phyloP scores from a whole-genome alignment of 2,797 vertebrate species.

The Hippoglossus hippoglossus region DNA sequence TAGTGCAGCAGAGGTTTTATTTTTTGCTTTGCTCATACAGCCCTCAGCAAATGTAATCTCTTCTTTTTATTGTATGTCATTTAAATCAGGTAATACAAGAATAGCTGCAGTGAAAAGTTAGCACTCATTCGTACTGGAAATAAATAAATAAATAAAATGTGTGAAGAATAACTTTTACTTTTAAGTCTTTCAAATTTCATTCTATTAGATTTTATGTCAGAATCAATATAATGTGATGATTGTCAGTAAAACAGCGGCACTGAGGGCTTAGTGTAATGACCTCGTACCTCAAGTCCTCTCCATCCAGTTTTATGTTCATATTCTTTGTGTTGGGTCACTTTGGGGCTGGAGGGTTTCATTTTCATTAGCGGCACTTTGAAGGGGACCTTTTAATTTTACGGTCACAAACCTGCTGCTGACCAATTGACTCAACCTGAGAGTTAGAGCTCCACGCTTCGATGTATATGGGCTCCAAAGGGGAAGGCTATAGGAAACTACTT shows the following conservation, averaged over 20 bases:
- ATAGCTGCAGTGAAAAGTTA: neutral
- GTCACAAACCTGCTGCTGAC: slow-evolving; percentile 69
- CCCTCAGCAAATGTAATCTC: neutral
- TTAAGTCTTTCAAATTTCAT: slow-evolving; percentile 10
- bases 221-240: slow-evolving; percentile 51
- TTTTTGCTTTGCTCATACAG: neutral
- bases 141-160: neutral
- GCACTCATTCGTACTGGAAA: neutral
- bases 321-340: slow-evolving; percentile 59
- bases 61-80: neutral
- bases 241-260: slow-evolving; percentile 32
- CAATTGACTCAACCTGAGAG: slow-evolving; percentile 65
- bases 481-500: slow-evolving; percentile 68
- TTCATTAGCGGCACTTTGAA: slow-evolving; percentile 74
- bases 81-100: neutral
- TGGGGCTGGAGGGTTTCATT: slow-evolving; percentile 68
- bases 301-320: slow-evolving; percentile 57
- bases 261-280: slow-evolving; percentile 41
- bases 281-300: slow-evolving; percentile 38
- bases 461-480: slow-evolving; percentile 69
- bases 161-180: slow-evolving; percentile 4
- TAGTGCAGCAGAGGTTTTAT: slow-evolving; percentile 3
- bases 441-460: slow-evolving; percentile 60
- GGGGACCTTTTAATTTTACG: slow-evolving; percentile 73
- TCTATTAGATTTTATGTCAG: slow-evolving; percentile 34